Base-by-base conservation (phyloP, 2,888 invertebrate species). In the Chymomyza caudatula region DNA sequence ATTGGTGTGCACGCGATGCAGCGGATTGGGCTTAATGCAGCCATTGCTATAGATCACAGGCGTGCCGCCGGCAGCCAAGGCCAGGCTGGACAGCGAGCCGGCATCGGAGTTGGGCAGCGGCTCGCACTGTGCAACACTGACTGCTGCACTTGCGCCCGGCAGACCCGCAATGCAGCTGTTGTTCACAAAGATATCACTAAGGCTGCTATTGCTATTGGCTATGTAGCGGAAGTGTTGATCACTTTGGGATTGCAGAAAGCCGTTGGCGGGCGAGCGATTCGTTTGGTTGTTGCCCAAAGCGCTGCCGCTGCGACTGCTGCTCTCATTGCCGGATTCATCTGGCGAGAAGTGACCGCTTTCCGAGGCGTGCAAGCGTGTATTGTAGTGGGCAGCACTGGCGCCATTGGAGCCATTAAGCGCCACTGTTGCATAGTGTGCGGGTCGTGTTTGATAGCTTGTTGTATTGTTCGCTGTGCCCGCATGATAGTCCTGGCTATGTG, bases 181-280 rank as follows among this genome's bases (percentile, higher is more conserved):
- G 77, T 89, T 90, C 69, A 89, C 86, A 76, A 89, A 90, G 55
- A 89, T 90, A 85, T 90, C 90, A 87, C 90, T 90, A 63, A 90
- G 82, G 63, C 88, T 90, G 76, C 86, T 89, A 74, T 81, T 89
- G 74, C 88, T 90, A 68, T 88, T 89, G 62, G 85, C 85, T 75
- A 88, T 87, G 60, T 88, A 90, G 64, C 86, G 88, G 71, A 90
- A 90, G 61, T 90, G 89, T 63, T 90, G 90, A 71, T 90, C 90
- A 76, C 90, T 90, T 71, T 89, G 89, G 20, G 91, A 90, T 47
- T 90, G 87, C 11, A 87, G 73, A 23, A 89, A 88, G 2, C 85
- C 82, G 37, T 43, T 52, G 8, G 20, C 20, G 22, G 42, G 22
- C 5, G 43, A 23, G 43, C 11, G 22, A 20, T 13, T 6, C n/a